Evolutionary conservation across 2,888 invertebrate genomes (phyloP), one percentile per base, ranked within the genome.

Genomic region (Sphinx pinastri): DNA sequence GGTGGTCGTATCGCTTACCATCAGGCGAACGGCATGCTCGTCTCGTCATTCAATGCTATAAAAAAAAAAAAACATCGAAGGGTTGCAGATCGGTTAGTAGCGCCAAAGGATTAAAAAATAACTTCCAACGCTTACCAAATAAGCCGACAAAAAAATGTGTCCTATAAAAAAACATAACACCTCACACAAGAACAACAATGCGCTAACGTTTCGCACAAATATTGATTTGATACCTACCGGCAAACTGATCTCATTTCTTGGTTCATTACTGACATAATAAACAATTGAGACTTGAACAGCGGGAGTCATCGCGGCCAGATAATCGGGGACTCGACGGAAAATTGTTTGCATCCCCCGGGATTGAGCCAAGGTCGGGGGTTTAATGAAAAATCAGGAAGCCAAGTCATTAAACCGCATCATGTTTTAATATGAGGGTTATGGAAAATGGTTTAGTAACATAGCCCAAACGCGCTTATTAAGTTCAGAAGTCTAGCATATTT

Each of bases 271-370:
- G 54, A 5, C 31, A 63, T 47, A 69, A 63, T 69, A 69, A 54
- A 69, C 45, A 69, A 54, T 59, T 60, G 38, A 68, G 38, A 31
- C 16, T 55, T 54, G 60, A 54, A 52, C 59, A 69, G 45, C 63
- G 54, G 54, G 69, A 69, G 55, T 6, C 69, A n/a, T 54, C 54
- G 11, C 31, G 59, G 68, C 60, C 63, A 54, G 63, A 69, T 63
- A 69, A 69, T 69, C 60, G 54, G 45, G 63, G 63, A 60, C 60
- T 69, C 60, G 52, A 52, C 60, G 69, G 52, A 16, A 60, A 63
- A 60, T 69, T 54, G 63, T 63, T 63, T 54, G 63, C 63, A 55
- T 54, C 45, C 54, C 60, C 25, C 54, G 25, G 47, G 19, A 11
- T 12, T 19, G 19, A 54, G 38, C 52, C 69, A 69, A 63, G 45